Conservation (phyloP, 2,797 vertebrate genomes). For the Macrochelys suwanniensis region DNA sequence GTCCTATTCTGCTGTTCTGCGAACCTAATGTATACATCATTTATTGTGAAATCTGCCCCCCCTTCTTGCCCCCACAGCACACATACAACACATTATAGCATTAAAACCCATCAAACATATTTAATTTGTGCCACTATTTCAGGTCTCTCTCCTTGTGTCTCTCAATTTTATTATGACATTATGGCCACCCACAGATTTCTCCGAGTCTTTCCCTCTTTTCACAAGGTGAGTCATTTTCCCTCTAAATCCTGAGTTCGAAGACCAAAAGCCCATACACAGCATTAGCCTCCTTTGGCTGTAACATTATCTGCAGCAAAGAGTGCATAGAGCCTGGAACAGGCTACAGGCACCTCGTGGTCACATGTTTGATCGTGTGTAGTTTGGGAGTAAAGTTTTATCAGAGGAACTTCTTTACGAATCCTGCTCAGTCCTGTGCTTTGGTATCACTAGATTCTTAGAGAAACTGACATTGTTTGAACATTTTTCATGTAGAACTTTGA, state of each 20-base stretch:
- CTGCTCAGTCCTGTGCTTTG: not conserved
- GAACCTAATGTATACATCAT: not conserved
- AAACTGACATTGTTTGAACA: not conserved
- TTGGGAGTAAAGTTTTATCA: conserved; percentile 30
- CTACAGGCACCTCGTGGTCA: conserved; percentile 11
- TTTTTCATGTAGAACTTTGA: conserved; percentile 38
- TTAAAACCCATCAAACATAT: not conserved
- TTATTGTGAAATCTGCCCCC: conserved; percentile 33
- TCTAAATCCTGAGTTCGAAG: conserved; percentile 12
- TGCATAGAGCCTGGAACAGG: conserved; percentile 34
- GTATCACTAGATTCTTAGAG: not conserved
- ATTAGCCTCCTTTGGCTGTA: not conserved
- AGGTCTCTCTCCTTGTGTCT: conserved; percentile 3
- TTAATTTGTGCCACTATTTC: not conserved
- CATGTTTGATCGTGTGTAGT: not conserved
- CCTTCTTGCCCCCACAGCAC: not conserved
- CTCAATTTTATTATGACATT: not conserved
- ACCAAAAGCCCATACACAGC: conserved; percentile 26
- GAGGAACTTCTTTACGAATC: not conserved
- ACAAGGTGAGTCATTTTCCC: conserved; percentile 38
- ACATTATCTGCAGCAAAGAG: conserved; percentile 51
- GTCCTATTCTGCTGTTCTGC: not conserved
- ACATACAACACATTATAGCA: not conserved
- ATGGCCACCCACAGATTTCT: not conserved
- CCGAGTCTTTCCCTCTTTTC: not conserved